Evolutionary conservation across 2,113 vertebrate species (phyloP), one percentile per base, ranked within the genome.

Genomic region (Chionis minor): DNA sequence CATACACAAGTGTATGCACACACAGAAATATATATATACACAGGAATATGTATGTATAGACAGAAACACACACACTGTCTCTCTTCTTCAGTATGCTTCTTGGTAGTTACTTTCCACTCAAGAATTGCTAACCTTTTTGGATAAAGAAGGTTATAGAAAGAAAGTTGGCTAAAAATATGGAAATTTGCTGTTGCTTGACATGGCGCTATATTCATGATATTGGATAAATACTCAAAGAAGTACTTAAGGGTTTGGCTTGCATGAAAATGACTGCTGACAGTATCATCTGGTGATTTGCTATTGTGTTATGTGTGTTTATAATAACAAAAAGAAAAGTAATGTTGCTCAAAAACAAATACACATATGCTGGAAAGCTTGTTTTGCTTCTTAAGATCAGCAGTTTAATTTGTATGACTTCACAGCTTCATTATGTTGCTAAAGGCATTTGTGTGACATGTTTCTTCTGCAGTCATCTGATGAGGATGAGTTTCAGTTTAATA

Each of bases 1-100:
- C 10, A 27, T 81, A 23, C 14, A 27, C 4, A 35, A 1, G 4
- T 30, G 21, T 6, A 3, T 17, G 2, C 7, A 8, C 17, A 11
- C 17, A 27, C 14, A 4, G 11, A n/a, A 23, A 74, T 7, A 21
- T 24, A 49, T 30, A 40, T 59, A n/a, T 33, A 17, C 0, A 42
- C 7, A 71, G 45, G 52, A 49, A 62, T 30, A 22, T 32, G 6
- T n/a, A 12, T 55, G 26, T 21, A 15, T 28, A 38, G 47, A 45
- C 9, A 55, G 58, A 86, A 77, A 49, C 30, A 2, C 7, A 3
- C 24, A 9, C 5, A 4, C n/a, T 20, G 8, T 33, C 19, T 74
- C 16, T 59, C 6, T 47, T 51, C 20, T 13, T 66, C 21, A 26
- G 9, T 72, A 6, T 86, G 16, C 23, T 82, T 38, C 19, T 62